A percentile compares a stretch with the other conserved stretches of the same genome.
phyloP scores from a whole-genome alignment of 92 coral and sea anemone species.

The Umimayanthus chanpuru region DNA sequence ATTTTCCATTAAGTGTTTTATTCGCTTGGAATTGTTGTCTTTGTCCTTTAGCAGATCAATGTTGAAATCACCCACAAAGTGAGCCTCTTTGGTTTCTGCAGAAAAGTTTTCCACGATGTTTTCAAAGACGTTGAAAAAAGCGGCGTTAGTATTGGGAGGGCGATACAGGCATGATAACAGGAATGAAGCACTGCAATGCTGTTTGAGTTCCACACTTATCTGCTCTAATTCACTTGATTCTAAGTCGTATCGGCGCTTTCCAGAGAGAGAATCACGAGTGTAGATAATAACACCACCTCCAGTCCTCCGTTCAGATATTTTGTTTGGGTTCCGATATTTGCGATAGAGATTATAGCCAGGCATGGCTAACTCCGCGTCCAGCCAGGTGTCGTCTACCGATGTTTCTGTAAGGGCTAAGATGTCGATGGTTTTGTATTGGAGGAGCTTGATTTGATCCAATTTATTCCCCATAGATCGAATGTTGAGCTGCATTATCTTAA shows the following conservation, averaged over 20 bases:
- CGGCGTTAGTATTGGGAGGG: conserved; percentile 6
- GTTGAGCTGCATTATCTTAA: conserved; percentile 22
- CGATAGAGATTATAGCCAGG: conserved; percentile 29
- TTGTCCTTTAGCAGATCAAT: too few relatives aligned
- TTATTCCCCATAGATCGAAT: conserved; percentile 12
- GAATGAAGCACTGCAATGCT: background rate
- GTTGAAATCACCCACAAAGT: too few relatives aligned
- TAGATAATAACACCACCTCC: conserved; percentile 20
- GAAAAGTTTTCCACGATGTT: conserved; percentile 2
- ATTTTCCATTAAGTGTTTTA: too few relatives aligned
- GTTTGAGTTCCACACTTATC: conserved; percentile 16
- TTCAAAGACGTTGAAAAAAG: conserved; percentile 12
- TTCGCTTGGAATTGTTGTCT: too few relatives aligned
- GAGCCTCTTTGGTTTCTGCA: too few relatives aligned
- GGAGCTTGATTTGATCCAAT: conserved; percentile 10
- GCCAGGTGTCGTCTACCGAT: conserved; percentile 23
- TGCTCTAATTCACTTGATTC: conserved; percentile 24
- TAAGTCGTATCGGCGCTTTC: background rate
- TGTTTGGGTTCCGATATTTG: conserved; percentile 28
- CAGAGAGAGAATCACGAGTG: background rate
- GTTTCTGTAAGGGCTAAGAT: conserved; percentile 22
- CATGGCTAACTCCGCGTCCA: conserved; percentile 3
- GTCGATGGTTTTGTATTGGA: conserved; percentile 3
- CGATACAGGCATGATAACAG: conserved; percentile 28
- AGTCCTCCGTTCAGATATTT: background rate